Evolutionary conservation across 2,113 vertebrate species (phyloP).

Genomic region (Phaetusa simplex): DNA sequence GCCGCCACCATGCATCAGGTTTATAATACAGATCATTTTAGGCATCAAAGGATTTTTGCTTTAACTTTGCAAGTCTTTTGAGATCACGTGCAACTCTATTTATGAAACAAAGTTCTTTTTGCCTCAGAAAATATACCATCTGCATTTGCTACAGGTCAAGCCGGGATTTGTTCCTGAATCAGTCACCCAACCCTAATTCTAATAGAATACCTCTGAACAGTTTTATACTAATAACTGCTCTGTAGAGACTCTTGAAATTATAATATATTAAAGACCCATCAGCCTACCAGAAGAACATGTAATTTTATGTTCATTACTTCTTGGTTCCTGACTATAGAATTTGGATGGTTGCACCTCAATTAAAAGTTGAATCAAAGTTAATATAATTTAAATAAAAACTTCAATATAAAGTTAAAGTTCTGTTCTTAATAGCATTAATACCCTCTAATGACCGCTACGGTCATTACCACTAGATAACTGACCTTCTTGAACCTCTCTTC

Average conservation of each 20-base stretch:
- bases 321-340: constrained; percentile 71
- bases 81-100: neutral
- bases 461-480: constrained; percentile 76
- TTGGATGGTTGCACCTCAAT: constrained; percentile 81
- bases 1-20: neutral
- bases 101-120: neutral
- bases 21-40: neutral
- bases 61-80: neutral
- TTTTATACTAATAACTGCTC: constrained; percentile 72
- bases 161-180: constrained; percentile 48
- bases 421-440: constrained; percentile 77
- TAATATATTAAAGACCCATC: constrained; percentile 77
- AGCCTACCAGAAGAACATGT: constrained; percentile 74
- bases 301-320: constrained; percentile 81
- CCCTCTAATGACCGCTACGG: constrained; percentile 72
- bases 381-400: constrained; percentile 81
- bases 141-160: constrained; percentile 15
- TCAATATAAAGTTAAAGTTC: constrained; percentile 79
- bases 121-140: neutral
- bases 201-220: constrained; percentile 68
- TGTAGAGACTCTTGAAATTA: constrained; percentile 73
- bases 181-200: constrained; percentile 68
- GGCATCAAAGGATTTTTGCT: neutral
- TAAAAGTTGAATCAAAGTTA: constrained; percentile 81
- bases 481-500: constrained; percentile 71